Base-by-base conservation (phyloP, 2,888 invertebrate species). In the Drosophila mulleri region DNA sequence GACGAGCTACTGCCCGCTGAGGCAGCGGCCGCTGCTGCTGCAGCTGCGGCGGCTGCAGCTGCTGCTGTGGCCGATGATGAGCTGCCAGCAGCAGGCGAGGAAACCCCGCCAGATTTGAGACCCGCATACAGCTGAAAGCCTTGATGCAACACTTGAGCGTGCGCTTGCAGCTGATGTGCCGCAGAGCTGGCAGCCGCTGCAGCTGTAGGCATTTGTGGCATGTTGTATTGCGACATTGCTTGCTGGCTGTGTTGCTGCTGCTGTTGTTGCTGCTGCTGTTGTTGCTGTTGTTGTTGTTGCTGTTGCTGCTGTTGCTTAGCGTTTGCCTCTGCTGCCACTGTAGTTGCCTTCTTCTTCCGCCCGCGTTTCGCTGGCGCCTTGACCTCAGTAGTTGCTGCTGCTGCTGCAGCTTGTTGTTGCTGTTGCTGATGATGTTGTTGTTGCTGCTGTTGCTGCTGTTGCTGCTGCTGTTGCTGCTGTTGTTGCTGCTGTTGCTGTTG, bases 91-190 rank as follows among this genome's bases (percentile, higher is more conserved):
- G 69, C 69, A 5, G 92, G 84, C 7, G 91, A 86, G 8, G 89
- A 88, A 1, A 92, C 92, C 5, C 91, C 91, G 5, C 91, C 90
- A 0, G 92, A 93, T 77, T 94, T 95, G 18, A 94, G 88, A 8
- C 94, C 94, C 1, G 94, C 94, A 82, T 95, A 95, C 16, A 95
- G 94, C 80, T 95, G 95, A 89, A 95, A 95, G 78, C 94, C 94
- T 89, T 92, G 92, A 73, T 92, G 91, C 68, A 91, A 80, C 11
- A 90, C 91, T 68, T 91, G 83, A 16, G 92, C 91, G 63, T 92
- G 92, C 9, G 91, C 88, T 20, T 91, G 91, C 44, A 90, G 57
- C 61, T 91, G 91, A 41, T 86, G 80, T 8, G 87, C 83, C 0
- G 86, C 79, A 2, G 82, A 75, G 5, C 80, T 76, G 5, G 89